Evolutionary conservation across 2,888 invertebrate genomes (phyloP).

Genomic region (Dorcus hopei): DNA sequence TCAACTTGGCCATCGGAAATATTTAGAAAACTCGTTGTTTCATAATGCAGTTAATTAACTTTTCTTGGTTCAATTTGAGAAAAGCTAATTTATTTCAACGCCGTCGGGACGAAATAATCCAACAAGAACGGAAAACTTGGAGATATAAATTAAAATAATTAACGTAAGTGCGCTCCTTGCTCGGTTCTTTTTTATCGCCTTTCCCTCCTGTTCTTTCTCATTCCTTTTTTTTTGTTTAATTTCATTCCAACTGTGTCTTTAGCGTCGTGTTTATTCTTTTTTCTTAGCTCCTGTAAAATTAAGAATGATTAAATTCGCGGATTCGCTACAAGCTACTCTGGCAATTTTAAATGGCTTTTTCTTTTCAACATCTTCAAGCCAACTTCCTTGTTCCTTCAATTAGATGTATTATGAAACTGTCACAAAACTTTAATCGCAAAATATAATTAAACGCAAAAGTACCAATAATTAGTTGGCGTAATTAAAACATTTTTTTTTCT

Average conservation of each 20-base stretch:
- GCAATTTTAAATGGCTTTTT: conserved; percentile 15
- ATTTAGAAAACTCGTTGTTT: conserved; percentile 32
- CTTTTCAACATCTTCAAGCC: no score
- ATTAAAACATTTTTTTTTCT: no score
- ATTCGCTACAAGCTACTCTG: conserved; percentile 18
- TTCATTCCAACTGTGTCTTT: conserved; percentile 27
- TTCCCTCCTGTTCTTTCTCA: conserved; percentile 5
- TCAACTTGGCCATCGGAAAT: conserved; percentile 24
- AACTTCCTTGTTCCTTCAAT: no score
- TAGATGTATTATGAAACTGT: no score
- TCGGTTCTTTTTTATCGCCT: conserved; percentile 27
- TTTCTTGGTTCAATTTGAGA: conserved; percentile 39
- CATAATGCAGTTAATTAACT: conserved; percentile 42
- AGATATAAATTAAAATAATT: conserved; percentile 43
- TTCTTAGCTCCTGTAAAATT: not conserved
- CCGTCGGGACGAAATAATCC: conserved; percentile 39
- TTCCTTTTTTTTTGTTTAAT: conserved; percentile 29
- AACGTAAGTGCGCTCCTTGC: conserved; percentile 35
- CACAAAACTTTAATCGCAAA: no score
- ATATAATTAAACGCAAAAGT: no score
- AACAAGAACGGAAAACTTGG: conserved; percentile 33
- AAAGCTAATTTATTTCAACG: conserved; percentile 41
- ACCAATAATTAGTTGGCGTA: no score
- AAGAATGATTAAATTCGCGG: conserved; percentile 15
- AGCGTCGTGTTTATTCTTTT: conserved; percentile 24